Evolutionary conservation across 1,140 invertebrate species (phyloP), one percentile per base, ranked within the genome.

Genomic region (Camponotus vicinus): DNA sequence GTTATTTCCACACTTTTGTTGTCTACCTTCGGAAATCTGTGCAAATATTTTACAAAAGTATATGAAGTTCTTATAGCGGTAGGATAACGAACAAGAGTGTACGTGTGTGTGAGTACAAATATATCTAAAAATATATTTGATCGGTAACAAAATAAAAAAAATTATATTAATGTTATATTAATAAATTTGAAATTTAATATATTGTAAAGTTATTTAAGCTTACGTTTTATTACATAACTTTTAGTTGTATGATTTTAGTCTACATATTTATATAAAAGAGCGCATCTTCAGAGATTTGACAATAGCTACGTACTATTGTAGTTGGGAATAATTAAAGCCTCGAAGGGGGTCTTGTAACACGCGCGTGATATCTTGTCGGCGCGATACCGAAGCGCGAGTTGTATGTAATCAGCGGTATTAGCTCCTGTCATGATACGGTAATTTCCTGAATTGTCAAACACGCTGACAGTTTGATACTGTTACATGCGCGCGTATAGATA

Each of bases 391-490:
- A 40, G 55, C 59, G 73, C 66, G 88, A 89, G 86, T 83, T 89
- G 84, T 85, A 79, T 89, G 88, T 84, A 89, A 89, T 89, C 88
- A 89, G 85, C 42, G 55, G 71, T 61, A 70, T 67, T 89, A 78
- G 85, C 64, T 61, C 88, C 85, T 85, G 88, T 89, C 67, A 63
- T 67, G 88, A 89, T 89, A 86, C 64, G 80, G 84, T 86, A 88
- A 79, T 89, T 89, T 89, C 88, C 88, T 71, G 88, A 63, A 89
- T 89, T 86, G 88, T 89, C 85, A 86, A 86, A 78, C 70, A 40
- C 52, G 42, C 8, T 77, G 80, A 89, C 88, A 89, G 57, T 63
- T 55, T 37, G 66, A 78, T 64, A 85, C 59, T 67, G 88, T 76
- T 86, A 76, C 75, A 21, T 9, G 42, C 61, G 52, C 77, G 52